Conservation (phyloP, 2,888 invertebrate species). For the Caenorhabditis auriculariae region DNA sequence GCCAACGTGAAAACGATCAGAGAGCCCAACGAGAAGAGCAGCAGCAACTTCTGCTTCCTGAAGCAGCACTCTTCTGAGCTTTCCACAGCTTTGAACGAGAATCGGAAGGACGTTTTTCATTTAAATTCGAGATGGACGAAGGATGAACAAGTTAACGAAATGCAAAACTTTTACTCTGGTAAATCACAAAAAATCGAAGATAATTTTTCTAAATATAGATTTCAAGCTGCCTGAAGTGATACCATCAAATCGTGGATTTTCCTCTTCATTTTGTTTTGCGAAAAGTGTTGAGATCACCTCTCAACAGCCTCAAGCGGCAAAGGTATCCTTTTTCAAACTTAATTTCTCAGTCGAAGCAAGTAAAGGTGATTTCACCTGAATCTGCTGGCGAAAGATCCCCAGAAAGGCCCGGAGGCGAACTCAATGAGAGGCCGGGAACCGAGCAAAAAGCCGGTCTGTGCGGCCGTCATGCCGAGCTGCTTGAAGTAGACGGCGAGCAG, state of each 20-base stretch:
- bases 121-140: not conserved
- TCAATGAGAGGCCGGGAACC: conserved; percentile 95
- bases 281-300: not conserved
- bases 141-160: too few species aligned
- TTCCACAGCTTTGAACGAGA: not conserved
- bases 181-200: too few species aligned
- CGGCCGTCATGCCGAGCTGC: conserved; percentile 83
- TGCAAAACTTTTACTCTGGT: too few species aligned
- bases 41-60: conserved; percentile 71
- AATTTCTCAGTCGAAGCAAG: not conserved
- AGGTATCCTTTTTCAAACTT: not conserved
- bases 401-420: conserved; percentile 93
- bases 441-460: conserved; percentile 74
- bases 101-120: not conserved
- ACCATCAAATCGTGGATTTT: too few species aligned
- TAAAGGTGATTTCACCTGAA: conserved; percentile 63
- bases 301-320: not conserved
- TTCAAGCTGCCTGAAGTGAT: too few species aligned
- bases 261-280: not conserved
- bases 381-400: conserved; percentile 91
- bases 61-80: too few species aligned
- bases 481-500: conserved; percentile 99
- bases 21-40: conserved; percentile 85
- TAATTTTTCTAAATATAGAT: too few species aligned
- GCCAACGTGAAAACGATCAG: conserved; percentile 97